Conservation (phyloP, 2,797 vertebrate genomes). For the Notolepis coatsorum region DNA sequence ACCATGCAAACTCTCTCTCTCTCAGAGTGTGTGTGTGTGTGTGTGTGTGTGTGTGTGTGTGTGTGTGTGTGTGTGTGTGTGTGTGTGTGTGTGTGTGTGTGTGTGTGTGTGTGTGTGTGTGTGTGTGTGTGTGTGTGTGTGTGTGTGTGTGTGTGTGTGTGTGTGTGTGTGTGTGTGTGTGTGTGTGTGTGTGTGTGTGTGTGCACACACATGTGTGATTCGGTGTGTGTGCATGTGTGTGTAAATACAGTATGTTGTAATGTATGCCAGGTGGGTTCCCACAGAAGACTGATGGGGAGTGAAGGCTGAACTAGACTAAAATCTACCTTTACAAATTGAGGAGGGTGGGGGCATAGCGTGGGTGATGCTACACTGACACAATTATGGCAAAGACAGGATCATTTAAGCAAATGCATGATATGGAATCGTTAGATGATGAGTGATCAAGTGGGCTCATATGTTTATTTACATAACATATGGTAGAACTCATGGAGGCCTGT, state of each 20-base stretch:
- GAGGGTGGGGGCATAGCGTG: slow-evolving; percentile 22
- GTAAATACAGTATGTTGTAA: slow-evolving; percentile 54
- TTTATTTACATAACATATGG: slow-evolving; percentile 75
- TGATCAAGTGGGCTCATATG: slow-evolving; percentile 45
- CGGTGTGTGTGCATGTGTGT: slow-evolving; percentile 3
- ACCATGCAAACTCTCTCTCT: slow-evolving; percentile 28
- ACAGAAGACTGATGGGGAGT: slow-evolving; percentile 58
- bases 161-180: not conserved
- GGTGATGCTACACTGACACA: slow-evolving; percentile 32
- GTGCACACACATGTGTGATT: slow-evolving; percentile 18
- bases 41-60: not conserved
- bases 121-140: not conserved
- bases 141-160: not conserved
- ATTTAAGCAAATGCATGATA: slow-evolving; percentile 34
- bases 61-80: no score
- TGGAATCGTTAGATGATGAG: slow-evolving; percentile 38
- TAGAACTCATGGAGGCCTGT: slow-evolving; percentile 74
- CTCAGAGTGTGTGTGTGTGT: not conserved
- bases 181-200: not conserved
- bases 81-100: not conserved
- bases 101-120: not conserved
- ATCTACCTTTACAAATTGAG: slow-evolving; percentile 39
- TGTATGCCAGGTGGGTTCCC: slow-evolving; percentile 60
- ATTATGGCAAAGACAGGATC: slow-evolving; percentile 22
- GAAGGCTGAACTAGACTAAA: slow-evolving; percentile 40